These are phyloP conservation scores for Ecdyonurus torrentis DNA, from an alignment of 2,888 invertebrate species.

Conservation along the genomic window DNA sequence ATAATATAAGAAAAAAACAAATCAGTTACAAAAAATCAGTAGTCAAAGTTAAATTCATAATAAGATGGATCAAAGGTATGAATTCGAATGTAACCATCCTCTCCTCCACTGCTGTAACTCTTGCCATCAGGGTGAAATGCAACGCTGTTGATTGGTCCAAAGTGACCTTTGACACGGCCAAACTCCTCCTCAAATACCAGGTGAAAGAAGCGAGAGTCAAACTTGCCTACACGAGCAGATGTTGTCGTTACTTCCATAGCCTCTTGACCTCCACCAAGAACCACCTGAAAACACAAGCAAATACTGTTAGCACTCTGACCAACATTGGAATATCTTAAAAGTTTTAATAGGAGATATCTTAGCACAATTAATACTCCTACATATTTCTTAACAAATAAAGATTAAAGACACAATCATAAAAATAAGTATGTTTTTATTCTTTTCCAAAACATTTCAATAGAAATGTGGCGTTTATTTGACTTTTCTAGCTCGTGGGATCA, in stretches of 20 bases:
- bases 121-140: constrained; percentile 97
- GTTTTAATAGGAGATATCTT: neutral
- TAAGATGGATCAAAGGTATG: constrained; percentile 94
- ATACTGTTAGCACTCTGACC: no score
- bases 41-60: constrained; percentile 91
- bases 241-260: constrained; percentile 98
- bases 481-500: no score
- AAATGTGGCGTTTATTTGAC: no score
- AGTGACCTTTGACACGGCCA: constrained; percentile 96
- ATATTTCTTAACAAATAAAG: constrained; percentile 5
- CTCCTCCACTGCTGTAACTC: constrained; percentile 92
- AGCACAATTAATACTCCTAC: constrained; percentile 7
- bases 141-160: constrained; percentile 97
- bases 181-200: constrained; percentile 94
- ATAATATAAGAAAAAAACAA: neutral
- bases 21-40: constrained; percentile 13
- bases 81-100: constrained; percentile 94
- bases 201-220: constrained; percentile 90
- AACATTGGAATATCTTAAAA: neutral
- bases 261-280: constrained; percentile 97
- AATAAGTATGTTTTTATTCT: no score
- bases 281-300: constrained; percentile 49
- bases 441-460: no score
- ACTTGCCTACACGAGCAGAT: constrained; percentile 85
- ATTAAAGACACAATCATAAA: neutral